Evolutionary conservation across 2,113 vertebrate species (phyloP).

Genomic region (Struthidea cinerea): DNA sequence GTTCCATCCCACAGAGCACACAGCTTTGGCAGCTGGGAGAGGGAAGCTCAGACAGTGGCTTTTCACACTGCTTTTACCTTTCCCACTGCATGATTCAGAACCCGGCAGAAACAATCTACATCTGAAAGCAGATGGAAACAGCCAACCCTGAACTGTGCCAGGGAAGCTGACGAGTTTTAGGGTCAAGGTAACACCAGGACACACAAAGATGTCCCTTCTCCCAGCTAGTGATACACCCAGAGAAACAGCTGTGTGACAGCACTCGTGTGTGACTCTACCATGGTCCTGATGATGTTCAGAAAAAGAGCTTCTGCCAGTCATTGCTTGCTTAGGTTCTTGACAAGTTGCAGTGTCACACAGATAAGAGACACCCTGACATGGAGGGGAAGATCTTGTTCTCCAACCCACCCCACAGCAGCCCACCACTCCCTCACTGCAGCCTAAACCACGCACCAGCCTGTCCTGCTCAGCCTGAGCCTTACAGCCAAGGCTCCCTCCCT

Average conservation of each 20-base stretch:
- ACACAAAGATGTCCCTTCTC: neutral
- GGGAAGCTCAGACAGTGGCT: neutral
- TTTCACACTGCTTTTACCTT: neutral
- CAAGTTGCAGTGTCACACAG: conserved; percentile 70
- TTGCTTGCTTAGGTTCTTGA: conserved; percentile 30
- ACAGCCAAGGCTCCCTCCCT: neutral
- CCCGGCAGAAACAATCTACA: rapidly evolving
- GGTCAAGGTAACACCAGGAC: neutral
- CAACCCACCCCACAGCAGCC: neutral
- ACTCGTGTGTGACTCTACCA: neutral
- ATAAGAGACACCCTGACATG: conserved; percentile 81
- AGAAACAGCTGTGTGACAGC: neutral
- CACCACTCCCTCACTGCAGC: neutral
- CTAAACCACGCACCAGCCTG: rapidly evolving
- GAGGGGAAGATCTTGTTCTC: neutral
- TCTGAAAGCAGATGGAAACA: neutral
- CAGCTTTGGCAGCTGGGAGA: neutral
- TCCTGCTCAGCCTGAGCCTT: neutral
- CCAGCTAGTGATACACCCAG: neutral
- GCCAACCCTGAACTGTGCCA: neutral
- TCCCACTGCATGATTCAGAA: neutral
- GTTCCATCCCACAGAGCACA: neutral
- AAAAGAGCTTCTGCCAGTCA: neutral
- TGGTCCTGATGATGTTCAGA: neutral
- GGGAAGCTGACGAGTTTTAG: neutral